phyloP scores from a whole-genome alignment of 2,113 vertebrate species.

The Microtus pennsylvanicus region DNA sequence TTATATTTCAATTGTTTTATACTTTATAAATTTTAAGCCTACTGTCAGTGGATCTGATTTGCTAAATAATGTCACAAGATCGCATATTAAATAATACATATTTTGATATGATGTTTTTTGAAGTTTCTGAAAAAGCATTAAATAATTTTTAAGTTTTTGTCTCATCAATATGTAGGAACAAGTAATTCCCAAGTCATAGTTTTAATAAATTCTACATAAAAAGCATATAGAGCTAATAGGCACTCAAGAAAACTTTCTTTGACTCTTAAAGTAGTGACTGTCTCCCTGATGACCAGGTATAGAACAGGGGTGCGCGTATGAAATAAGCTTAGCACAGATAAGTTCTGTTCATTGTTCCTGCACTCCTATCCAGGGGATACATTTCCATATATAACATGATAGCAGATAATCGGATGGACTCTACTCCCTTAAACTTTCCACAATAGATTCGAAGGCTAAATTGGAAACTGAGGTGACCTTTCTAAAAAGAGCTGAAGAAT shows the following conservation, averaged over 20 bases:
- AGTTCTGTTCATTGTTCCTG: neutral
- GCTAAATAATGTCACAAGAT: neutral
- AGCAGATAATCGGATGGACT: neutral
- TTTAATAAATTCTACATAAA: neutral
- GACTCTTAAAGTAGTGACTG: neutral
- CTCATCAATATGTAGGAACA: neutral
- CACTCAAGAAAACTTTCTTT: neutral
- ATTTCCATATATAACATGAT: neutral
- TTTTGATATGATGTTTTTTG: neutral
- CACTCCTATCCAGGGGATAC: neutral
- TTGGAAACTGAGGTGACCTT: neutral
- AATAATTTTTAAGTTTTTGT: conserved; percentile 16
- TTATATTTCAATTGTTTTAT: neutral
- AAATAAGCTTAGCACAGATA: neutral
- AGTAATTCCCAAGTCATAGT: neutral
- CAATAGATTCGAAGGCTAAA: neutral
- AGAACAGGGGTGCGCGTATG: neutral
- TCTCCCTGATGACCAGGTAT: too few relatives aligned
- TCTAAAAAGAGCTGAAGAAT: neutral
- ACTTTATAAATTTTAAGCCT: neutral
- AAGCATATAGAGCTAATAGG: neutral
- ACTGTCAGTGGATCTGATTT: neutral
- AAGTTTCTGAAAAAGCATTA: neutral
- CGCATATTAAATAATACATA: neutral
- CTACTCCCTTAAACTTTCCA: neutral